phyloP scores from a whole-genome alignment of 2,888 invertebrate genomes.

The Spodoptera picta region DNA sequence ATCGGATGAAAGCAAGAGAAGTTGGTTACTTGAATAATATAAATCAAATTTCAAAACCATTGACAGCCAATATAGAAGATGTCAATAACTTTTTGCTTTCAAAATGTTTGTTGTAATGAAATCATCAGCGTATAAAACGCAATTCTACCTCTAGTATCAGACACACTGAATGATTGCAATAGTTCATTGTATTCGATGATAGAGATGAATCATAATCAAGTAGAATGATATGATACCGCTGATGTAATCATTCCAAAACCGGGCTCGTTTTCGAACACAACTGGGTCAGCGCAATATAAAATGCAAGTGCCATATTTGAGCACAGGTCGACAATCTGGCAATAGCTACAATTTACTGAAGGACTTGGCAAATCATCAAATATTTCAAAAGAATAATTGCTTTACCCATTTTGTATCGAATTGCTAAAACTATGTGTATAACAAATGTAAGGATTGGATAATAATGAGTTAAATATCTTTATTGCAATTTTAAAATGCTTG shows the following conservation, averaged over 20 bases:
- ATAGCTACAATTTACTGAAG: constrained; percentile 26
- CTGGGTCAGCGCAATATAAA: constrained; percentile 42
- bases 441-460: constrained; percentile 24
- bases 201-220: constrained; percentile 37
- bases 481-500: constrained; percentile 16
- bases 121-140: constrained; percentile 22
- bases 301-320: constrained; percentile 34
- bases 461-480: constrained; percentile 30
- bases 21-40: constrained; percentile 17
- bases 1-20: constrained; percentile 9
- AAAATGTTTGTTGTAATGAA: constrained; percentile 30
- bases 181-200: constrained; percentile 32
- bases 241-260: constrained; percentile 40
- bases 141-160: constrained; percentile 15
- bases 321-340: constrained; percentile 37
- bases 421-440: constrained; percentile 11
- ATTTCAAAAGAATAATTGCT: constrained; percentile 27
- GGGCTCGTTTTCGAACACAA: constrained; percentile 26
- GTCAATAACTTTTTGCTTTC: constrained; percentile 35
- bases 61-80: constrained; percentile 15
- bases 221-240: constrained; percentile 19
- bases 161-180: constrained; percentile 30
- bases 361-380: constrained; percentile 49
- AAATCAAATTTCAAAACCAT: constrained; percentile 23
- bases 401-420: constrained; percentile 23